Base-by-base conservation (phyloP, 2,113 vertebrate species). In the Pelobates fuscus region DNA sequence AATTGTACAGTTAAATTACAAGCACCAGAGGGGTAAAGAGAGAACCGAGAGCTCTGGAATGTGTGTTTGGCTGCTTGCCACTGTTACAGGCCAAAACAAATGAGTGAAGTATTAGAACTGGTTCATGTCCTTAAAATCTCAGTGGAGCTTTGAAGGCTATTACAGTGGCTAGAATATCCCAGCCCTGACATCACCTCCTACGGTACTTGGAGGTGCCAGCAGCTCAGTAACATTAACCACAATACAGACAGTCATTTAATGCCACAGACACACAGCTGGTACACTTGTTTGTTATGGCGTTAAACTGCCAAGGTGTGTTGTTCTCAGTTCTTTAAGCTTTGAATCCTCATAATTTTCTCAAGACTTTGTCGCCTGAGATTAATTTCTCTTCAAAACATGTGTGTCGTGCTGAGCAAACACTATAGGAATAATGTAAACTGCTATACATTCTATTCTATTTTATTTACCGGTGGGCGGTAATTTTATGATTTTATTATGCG, bases 61-160 rank as follows among this genome's bases (percentile, higher is more conserved):
- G 41, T 7, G 24, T 79, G 81, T 41, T 80, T 87, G 90, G 84
- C 83, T 63, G 25, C 0, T 0, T 79, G 85, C 88, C 85, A 44
- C n/a, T 57, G 79, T 86, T 62, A 58, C 77, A 86, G 83, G 83
- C 37, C 64, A 78, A 81, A 80, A 78, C 76, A 79, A 46, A 14
- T 37, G 69, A 82, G 69, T 12, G 0, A 15, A 64, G 77, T 57
- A 76, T 75, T 77, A 62, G 29, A 27, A 76, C 65, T 26, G 27
- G 12, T 62, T 77, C 8, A 30, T 78, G 71, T 57, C 82, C 79
- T 85, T 79, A 72, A 67, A 72, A 79, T 78, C 73, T 77, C 60
- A 17, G 4, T 25, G 8, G 68, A 77, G 78, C 58, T 75, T 77
- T 64, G 57, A 80, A 20, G 41, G 80, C 60, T 2, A 0, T 49